A percentile compares a stretch with the other conserved stretches of the same genome.
Evolutionary conservation across 2,113 vertebrate species (phyloP).

Genomic region (Apaloderma vittatum): DNA sequence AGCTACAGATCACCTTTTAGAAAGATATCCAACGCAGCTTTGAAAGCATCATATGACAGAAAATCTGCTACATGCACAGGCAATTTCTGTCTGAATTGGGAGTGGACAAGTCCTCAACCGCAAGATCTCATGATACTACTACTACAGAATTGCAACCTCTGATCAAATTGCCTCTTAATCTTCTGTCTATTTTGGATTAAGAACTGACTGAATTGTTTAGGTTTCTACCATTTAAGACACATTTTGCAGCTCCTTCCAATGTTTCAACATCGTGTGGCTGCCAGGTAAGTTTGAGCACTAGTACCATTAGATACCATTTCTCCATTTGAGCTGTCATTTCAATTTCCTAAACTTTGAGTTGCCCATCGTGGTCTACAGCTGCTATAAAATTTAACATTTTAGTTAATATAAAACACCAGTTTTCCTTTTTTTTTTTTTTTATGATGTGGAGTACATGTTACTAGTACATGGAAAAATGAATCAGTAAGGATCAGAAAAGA

Average conservation of each 20-base stretch:
- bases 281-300: background rate
- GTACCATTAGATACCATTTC: background rate
- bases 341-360: background rate
- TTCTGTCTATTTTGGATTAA: slow-evolving; percentile 8
- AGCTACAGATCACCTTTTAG: background rate
- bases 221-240: background rate
- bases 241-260: background rate
- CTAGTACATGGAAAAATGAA: background rate
- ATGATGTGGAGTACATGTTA: background rate
- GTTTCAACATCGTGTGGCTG: background rate
- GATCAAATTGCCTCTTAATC: background rate
- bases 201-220: background rate
- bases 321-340: background rate
- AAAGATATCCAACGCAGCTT: background rate
- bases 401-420: background rate
- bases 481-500: background rate
- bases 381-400: background rate
- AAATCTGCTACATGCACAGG: background rate
- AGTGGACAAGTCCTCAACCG: background rate
- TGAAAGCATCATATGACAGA: background rate
- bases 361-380: background rate
- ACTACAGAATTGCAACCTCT: background rate
- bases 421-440: background rate
- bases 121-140: background rate
- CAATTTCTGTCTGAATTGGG: background rate